Percentiles rank a stretch among this genome's conserved stretches.
Evolutionary conservation across 2,113 vertebrate species (phyloP).

Genomic region (Marcusenius ussheri): DNA sequence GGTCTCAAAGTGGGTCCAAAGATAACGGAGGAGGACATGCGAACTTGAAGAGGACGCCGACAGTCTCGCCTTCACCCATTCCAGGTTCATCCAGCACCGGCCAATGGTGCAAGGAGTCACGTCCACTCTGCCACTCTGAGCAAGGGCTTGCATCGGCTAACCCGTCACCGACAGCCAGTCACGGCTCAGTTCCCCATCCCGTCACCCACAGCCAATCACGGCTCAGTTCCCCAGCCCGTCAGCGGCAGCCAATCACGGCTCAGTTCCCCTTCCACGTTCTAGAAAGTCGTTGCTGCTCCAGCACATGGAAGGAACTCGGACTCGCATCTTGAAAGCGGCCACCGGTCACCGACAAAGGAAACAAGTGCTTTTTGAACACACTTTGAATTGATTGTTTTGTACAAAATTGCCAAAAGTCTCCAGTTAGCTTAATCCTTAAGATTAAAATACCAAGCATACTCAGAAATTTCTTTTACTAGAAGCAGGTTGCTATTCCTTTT

Average conservation of each 20-base stretch:
- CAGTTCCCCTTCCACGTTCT: not conserved
- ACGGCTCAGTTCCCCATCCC: not conserved
- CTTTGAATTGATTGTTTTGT: conserved; percentile 2
- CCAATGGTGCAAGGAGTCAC: not conserved
- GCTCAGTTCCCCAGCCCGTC: not conserved
- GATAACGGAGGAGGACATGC: not conserved
- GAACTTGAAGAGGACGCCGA: not conserved
- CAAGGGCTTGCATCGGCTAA: conserved; percentile 4
- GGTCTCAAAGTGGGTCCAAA: not conserved
- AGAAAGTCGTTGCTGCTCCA: not conserved
- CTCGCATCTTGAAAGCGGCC: not conserved
- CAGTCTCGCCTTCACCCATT: conserved; percentile 1
- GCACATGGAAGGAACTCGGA: not conserved
- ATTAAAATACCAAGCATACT: not conserved
- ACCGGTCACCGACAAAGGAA: not conserved
- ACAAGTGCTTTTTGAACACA: conserved; percentile 7
- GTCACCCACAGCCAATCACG: too few relatives aligned
- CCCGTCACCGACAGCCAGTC: not conserved
- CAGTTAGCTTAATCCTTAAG: not conserved
- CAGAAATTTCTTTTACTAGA: not conserved
- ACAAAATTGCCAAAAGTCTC: conserved; percentile 7
- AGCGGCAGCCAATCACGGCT: not conserved
- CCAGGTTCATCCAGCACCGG: not conserved
- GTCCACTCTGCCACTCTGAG: not conserved
- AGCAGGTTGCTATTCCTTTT: not conserved